A percentile compares a stretch with the other conserved stretches of the same genome.
These are phyloP conservation scores for Pangasianodon hypophthalmus DNA, from an alignment of 2,113 vertebrate genomes.

Conservation along the genomic window DNA sequence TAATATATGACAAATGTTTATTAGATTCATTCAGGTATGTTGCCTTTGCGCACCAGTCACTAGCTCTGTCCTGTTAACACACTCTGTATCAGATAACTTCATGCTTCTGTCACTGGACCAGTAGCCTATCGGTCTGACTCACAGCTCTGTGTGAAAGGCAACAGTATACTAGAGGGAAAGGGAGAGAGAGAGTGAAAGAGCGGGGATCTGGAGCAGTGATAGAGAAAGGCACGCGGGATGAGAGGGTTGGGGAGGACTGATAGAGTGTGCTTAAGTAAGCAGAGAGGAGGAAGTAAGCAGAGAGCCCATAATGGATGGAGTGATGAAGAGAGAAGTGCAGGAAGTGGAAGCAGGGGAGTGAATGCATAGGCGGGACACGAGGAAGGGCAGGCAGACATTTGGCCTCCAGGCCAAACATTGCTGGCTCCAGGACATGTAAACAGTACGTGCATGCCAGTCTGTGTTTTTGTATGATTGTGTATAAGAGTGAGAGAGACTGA, in stretches of 20 bases:
- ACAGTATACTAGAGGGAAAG: background rate
- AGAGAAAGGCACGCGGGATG: constrained; percentile 10
- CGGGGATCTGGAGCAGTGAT: constrained; percentile 9
- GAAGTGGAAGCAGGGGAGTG: constrained; percentile 45
- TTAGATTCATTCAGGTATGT: background rate
- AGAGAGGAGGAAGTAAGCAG: constrained; percentile 33
- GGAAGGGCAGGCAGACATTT: constrained; percentile 54
- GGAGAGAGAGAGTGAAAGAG: background rate
- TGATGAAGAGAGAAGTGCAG: constrained; percentile 39
- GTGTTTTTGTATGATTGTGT: constrained; percentile 22
- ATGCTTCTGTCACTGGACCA: background rate
- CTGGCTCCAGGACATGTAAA: constrained; percentile 56
- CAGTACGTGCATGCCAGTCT: constrained; percentile 51
- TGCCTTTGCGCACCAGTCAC: background rate
- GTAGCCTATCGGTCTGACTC: background rate
- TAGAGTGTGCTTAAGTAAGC: constrained; percentile 20
- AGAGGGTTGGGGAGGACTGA: constrained; percentile 19
- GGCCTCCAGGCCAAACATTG: constrained; percentile 53
- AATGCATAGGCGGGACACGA: constrained; percentile 33
- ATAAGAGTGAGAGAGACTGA: background rate
- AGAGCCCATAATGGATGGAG: constrained; percentile 42
- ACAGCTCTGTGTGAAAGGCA: background rate
- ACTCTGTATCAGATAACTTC: background rate
- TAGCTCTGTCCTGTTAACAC: background rate
- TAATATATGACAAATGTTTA: background rate